Conservation (phyloP, 2,113 vertebrate genomes). For the Aegypius monachus region DNA sequence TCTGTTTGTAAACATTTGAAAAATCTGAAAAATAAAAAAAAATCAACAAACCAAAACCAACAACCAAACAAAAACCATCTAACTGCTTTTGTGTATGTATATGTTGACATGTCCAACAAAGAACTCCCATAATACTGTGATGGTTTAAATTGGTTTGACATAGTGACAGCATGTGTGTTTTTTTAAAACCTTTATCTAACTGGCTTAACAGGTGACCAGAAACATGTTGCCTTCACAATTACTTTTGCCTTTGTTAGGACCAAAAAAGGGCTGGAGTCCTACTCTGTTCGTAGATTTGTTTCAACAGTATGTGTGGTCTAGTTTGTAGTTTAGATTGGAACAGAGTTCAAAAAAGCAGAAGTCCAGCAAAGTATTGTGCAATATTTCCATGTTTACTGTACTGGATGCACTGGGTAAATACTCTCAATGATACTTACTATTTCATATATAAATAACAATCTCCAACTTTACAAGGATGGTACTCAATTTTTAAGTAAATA, state of each 20-base stretch:
- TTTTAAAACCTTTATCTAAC: not conserved
- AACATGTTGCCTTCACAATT: not conserved
- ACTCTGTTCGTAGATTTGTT: constrained; percentile 47
- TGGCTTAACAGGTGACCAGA: constrained; percentile 51
- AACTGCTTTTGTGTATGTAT: not conserved
- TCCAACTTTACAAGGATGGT: constrained; percentile 37
- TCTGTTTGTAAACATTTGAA: not conserved
- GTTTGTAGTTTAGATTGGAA: constrained; percentile 72
- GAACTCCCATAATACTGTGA: constrained; percentile 3
- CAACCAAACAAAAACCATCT: not conserved
- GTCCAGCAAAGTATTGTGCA: constrained; percentile 64
- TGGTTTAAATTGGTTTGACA: constrained; percentile 35
- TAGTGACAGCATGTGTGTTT: not conserved
- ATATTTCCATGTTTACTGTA: constrained; percentile 62
- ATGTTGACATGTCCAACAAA: constrained; percentile 19
- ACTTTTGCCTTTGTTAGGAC: not conserved
- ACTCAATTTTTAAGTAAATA: constrained; percentile 29
- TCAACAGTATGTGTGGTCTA: constrained; percentile 71
- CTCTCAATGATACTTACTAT: constrained; percentile 30
- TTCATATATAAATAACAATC: constrained; percentile 52
- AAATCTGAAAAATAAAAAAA: not conserved
- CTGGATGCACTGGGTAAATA: constrained; percentile 28
- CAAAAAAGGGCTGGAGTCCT: not conserved
- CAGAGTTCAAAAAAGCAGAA: constrained; percentile 60
- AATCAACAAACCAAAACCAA: not conserved